phyloP scores from a whole-genome alignment of 2,113 vertebrate genomes.

The Hyla sarda region DNA sequence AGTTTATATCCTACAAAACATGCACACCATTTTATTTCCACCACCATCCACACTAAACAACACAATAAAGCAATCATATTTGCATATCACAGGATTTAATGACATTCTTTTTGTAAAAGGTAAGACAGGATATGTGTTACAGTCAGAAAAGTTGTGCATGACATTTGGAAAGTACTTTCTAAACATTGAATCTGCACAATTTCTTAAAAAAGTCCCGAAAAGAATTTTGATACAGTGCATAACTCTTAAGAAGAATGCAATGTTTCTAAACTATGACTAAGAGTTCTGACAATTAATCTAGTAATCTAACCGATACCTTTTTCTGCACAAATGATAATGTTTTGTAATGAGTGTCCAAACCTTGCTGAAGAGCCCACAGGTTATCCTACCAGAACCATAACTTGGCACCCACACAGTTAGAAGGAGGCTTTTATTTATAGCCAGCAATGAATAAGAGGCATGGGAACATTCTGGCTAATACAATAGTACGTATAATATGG shows the following conservation, averaged over 20 bases:
- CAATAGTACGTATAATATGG: too few relatives aligned
- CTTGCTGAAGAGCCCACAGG: neutral
- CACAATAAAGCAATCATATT: neutral
- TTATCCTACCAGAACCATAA: neutral
- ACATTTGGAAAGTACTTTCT: constrained; percentile 42
- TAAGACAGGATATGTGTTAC: constrained; percentile 14
- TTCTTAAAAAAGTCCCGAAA: neutral
- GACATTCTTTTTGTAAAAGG: neutral
- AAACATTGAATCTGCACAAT: constrained; percentile 1
- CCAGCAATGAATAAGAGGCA: neutral
- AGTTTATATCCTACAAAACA: neutral
- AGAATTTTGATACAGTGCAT: neutral
- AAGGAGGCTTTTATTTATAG: neutral
- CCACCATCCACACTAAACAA: neutral
- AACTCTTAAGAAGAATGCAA: neutral
- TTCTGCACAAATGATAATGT: neutral
- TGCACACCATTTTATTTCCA: neutral
- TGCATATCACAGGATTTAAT: neutral
- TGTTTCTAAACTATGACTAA: constrained; percentile 6
- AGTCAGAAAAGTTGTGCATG: neutral
- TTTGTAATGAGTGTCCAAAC: neutral
- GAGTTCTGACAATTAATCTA: neutral
- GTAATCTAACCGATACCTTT: neutral
- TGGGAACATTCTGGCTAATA: neutral
- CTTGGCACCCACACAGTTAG: neutral